Conservation (phyloP, 1,140 invertebrate species). For the Argopecten irradians region DNA sequence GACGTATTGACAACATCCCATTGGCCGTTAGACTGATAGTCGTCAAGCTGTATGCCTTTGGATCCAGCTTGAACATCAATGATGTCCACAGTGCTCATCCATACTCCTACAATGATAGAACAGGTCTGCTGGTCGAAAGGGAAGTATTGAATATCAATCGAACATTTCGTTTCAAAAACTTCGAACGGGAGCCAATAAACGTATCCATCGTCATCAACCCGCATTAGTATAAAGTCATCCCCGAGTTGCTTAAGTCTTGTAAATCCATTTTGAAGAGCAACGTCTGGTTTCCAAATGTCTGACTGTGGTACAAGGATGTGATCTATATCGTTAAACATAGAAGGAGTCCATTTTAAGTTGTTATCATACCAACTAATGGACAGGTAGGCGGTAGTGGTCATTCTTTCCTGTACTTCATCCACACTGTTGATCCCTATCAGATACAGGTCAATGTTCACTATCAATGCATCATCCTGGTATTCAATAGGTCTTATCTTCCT, state of each 20-base stretch:
- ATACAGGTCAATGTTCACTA: too few relatives aligned
- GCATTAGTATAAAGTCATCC: background rate
- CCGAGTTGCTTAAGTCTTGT: constrained; percentile 10
- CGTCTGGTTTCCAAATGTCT: constrained; percentile 36
- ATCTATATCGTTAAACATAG: too few relatives aligned
- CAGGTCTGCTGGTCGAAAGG: constrained; percentile 95
- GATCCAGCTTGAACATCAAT: constrained; percentile 33
- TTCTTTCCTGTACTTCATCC: too few relatives aligned
- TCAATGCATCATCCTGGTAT: too few relatives aligned
- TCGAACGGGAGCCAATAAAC: constrained; percentile 88
- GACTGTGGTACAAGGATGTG: too few relatives aligned
- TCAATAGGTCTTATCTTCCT: too few relatives aligned
- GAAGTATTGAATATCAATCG: constrained; percentile 95
- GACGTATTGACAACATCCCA: constrained; percentile 42
- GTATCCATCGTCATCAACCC: background rate
- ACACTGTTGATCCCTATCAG: too few relatives aligned
- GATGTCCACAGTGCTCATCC: constrained; percentile 83
- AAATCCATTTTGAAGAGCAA: constrained; percentile 32
- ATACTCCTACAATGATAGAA: constrained; percentile 89
- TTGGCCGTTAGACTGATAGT: constrained; percentile 35
- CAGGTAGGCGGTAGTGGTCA: too few relatives aligned
- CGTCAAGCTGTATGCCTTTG: constrained; percentile 36
- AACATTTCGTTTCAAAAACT: constrained; percentile 98
- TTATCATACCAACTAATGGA: too few relatives aligned
- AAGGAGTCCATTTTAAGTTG: too few relatives aligned